These are phyloP conservation scores for Lucinisca nassula DNA, from an alignment of 2,888 invertebrate genomes.

Conservation along the genomic window DNA sequence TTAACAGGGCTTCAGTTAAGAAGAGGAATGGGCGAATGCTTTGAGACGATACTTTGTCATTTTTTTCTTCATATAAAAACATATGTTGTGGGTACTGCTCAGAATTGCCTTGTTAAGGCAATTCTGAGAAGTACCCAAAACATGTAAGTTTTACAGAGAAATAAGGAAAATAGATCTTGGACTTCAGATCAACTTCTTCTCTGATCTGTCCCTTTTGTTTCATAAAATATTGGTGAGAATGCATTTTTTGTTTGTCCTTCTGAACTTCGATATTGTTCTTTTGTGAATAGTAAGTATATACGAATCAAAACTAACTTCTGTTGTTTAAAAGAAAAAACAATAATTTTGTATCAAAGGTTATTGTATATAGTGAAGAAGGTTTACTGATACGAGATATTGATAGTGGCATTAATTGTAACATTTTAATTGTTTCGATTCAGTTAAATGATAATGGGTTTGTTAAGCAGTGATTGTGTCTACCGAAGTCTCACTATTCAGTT, in stretches of 20 bases:
- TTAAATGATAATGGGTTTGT: slow-evolving; percentile 59
- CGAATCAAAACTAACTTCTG: background rate
- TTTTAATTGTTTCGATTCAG: slow-evolving; percentile 56
- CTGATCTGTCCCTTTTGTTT: no score
- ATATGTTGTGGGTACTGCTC: no score
- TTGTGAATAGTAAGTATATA: background rate
- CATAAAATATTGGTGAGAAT: slow-evolving; percentile 1
- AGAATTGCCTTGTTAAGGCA: no score
- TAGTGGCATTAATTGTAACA: slow-evolving; percentile 67
- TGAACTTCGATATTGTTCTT: background rate
- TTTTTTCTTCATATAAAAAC: no score
- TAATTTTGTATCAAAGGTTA: background rate
- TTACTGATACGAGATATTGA: slow-evolving; percentile 35
- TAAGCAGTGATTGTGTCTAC: slow-evolving; percentile 64
- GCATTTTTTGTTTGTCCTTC: slow-evolving; percentile 1
- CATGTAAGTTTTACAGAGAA: no score
- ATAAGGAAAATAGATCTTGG: no score
- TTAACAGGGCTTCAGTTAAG: no score
- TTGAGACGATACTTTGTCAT: no score
- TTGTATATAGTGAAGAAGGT: slow-evolving; percentile 14
- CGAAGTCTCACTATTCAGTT: slow-evolving; percentile 63
- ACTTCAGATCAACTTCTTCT: no score
- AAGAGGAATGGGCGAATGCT: no score
- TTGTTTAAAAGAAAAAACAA: slow-evolving; percentile 3
- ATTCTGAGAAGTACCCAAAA: no score